Conservation (phyloP, 2,113 vertebrate species). For the Siniperca knerii region DNA sequence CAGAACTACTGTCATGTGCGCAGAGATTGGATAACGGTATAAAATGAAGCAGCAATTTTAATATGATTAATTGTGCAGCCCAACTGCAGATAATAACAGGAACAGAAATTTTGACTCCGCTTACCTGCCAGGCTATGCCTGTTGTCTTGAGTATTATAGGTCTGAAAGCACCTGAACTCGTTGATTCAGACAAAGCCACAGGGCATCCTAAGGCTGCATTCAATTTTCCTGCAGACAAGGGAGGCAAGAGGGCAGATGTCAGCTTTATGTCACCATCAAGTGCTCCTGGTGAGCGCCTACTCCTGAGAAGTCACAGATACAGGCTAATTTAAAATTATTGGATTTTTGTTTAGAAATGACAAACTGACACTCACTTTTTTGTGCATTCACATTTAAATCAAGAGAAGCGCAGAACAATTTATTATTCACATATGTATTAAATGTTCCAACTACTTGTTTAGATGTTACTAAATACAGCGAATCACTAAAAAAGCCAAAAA, state of each 20-base stretch:
- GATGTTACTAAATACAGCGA: background rate
- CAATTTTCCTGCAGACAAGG: constrained; percentile 48
- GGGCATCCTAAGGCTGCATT: constrained; percentile 26
- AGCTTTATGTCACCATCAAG: constrained; percentile 24
- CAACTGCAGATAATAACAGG: background rate
- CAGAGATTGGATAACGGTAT: background rate
- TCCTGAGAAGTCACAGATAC: background rate
- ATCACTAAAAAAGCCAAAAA: background rate
- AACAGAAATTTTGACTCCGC: background rate
- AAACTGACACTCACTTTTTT: background rate
- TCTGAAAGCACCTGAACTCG: background rate
- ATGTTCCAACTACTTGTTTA: background rate
- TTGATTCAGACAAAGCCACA: constrained; percentile 35
- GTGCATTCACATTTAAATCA: background rate
- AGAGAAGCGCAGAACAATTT: background rate
- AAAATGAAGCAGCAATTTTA: background rate
- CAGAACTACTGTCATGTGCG: background rate
- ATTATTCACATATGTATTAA: background rate
- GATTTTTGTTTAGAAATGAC: background rate
- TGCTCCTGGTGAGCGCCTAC: background rate
- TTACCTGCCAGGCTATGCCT: constrained; percentile 52
- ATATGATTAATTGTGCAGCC: background rate
- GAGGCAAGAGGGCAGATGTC: constrained; percentile 30
- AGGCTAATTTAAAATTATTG: background rate
- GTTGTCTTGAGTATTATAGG: background rate